phyloP scores from a whole-genome alignment of 2,888 invertebrate species.

The Willowsia nigromaculata region DNA sequence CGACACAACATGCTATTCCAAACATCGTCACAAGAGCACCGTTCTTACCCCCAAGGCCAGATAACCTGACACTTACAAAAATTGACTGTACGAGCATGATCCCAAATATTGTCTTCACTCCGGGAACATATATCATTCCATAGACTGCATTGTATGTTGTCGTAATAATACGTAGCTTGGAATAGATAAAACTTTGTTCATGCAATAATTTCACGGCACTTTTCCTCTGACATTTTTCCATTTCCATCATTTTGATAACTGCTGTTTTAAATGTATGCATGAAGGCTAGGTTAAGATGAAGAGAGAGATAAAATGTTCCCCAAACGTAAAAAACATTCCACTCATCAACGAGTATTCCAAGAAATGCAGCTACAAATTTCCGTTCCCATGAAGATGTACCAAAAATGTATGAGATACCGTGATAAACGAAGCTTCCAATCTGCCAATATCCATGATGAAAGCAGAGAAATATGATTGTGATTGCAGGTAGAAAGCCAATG shows the following conservation, averaged over 20 bases:
- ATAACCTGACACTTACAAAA: neutral
- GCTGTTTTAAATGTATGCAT: neutral
- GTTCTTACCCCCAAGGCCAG: too few relatives aligned
- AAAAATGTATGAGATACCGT: too few relatives aligned
- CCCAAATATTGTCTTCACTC: neutral
- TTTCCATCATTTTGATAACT: neutral
- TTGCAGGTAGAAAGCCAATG: too few relatives aligned
- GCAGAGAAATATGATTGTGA: too few relatives aligned
- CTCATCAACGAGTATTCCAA: too few relatives aligned
- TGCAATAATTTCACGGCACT: too few relatives aligned
- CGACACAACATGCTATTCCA: neutral
- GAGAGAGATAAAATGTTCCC: neutral
- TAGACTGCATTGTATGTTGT: neutral
- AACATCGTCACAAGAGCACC: neutral
- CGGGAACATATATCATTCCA: neutral
- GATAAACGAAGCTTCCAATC: too few relatives aligned
- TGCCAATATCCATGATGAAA: too few relatives aligned
- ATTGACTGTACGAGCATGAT: neutral
- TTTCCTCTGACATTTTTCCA: neutral
- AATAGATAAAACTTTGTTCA: neutral
- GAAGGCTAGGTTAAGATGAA: neutral
- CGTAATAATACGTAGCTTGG: neutral
- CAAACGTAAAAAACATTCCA: neutral
- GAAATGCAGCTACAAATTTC: too few relatives aligned
- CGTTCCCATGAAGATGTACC: too few relatives aligned